Base-by-base conservation (phyloP, 2,888 invertebrate species). In the Slavum lentiscoides region DNA sequence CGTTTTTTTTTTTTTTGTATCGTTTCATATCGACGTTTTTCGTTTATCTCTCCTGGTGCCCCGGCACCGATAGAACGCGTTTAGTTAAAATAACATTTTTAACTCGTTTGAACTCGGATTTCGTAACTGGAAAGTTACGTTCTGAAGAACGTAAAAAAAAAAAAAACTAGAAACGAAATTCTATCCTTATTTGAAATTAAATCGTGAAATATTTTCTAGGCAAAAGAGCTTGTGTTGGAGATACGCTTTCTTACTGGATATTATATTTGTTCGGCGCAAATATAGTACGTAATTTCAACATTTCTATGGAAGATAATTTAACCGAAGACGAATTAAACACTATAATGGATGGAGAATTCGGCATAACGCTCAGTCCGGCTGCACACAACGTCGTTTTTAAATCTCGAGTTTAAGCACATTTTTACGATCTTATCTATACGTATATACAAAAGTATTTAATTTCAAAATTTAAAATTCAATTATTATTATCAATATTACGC, bases 161-260 rank as follows among this genome's bases (percentile, higher is more conserved):
- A 30, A 30, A 4, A 30, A 30, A n/a, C n/a, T n/a, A 30, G 43
- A 43, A 43, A 49, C 13, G 11, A 11, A 49, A 49, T 49, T 11
- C 49, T 49, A 49, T 9, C 49, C 49, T 49, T 11, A 15, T 49
- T 49, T 11, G 49, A 49, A 49, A 13, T 13, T 11, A 13, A 55
- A 19, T 19, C 19, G 19, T 19, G 15, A 67, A 15, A 37, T 72
- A 84, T 82, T 85, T 30, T 87, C 19, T 84, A 94, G 94, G 94
- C 30, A 94, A 94, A 86, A 90, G 95, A 55, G 92, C 93, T 89
- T 95, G 95, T 85, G 90, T 94, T 0, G 95, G 95, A 0, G 94
- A 95, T 83, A 94, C 95, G 85, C 86, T 95, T 66, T 93, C 93
- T 0, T 90, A 90, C 83, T 94, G 93, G 91, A 85, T 91, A 37